phyloP scores from a whole-genome alignment of 2,888 invertebrate genomes.

The Prosapia bicincta region DNA sequence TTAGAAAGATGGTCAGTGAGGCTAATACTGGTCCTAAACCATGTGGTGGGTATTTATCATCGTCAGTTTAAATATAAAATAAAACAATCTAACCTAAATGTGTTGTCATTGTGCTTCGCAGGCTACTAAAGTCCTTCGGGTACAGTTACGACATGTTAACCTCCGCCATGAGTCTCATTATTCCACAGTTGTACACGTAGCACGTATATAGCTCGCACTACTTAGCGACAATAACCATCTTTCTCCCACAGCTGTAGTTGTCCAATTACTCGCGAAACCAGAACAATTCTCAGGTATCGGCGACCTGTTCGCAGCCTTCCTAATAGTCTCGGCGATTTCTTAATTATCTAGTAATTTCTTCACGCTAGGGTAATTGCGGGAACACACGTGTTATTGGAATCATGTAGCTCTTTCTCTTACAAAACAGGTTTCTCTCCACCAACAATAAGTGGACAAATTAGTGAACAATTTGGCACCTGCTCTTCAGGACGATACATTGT shows the following conservation, averaged over 20 bases:
- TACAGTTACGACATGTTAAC: too few species aligned
- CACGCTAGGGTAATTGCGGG: background rate
- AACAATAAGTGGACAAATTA: background rate
- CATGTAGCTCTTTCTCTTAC: background rate
- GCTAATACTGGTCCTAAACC: too few species aligned
- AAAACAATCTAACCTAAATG: too few species aligned
- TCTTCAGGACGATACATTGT: too few species aligned
- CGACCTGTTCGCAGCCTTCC: background rate
- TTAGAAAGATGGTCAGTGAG: too few species aligned
- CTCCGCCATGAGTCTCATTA: too few species aligned
- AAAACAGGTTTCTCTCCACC: background rate
- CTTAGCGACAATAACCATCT: background rate
- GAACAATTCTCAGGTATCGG: background rate
- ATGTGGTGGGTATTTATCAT: too few species aligned
- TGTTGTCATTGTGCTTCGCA: too few species aligned
- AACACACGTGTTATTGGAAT: background rate
- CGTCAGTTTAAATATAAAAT: too few species aligned
- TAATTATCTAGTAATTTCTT: background rate
- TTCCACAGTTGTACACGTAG: too few species aligned
- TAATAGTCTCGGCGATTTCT: background rate
- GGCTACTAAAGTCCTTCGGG: too few species aligned
- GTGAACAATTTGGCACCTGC: background rate
- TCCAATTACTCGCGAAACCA: background rate
- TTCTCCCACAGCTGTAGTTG: background rate
- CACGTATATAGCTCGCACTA: background rate